Conservation (phyloP, 2,888 invertebrate species). For the Lepidochrysops patricia region DNA sequence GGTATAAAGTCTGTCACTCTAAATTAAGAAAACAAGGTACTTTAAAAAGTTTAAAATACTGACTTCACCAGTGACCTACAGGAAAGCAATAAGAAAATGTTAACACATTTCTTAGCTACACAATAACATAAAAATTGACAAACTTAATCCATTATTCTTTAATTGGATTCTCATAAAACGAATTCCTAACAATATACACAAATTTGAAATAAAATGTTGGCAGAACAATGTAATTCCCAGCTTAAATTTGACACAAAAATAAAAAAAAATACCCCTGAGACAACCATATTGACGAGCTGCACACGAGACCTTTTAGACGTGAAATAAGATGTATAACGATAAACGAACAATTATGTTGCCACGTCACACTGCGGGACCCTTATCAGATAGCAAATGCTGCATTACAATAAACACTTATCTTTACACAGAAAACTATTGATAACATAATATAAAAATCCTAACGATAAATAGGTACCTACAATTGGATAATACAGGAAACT, state of each 20-base stretch:
- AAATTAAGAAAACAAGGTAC: no score
- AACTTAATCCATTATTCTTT: no score
- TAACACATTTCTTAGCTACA: no score
- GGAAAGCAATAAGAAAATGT: no score
- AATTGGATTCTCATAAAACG: no score
- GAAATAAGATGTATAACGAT: slow-evolving; percentile 33
- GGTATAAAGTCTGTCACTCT: no score
- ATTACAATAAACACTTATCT: slow-evolving; percentile 51
- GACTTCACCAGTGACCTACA: no score
- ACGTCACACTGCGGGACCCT: slow-evolving; percentile 66
- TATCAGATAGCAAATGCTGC: slow-evolving; percentile 53
- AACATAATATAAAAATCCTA: background rate
- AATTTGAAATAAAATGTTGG: background rate
- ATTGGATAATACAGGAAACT: background rate
- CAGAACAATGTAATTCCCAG: background rate
- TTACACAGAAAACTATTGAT: slow-evolving; percentile 16
- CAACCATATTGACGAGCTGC: slow-evolving; percentile 44
- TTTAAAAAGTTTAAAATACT: no score
- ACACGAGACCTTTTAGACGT: slow-evolving; percentile 21
- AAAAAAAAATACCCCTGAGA: slow-evolving; percentile 41
- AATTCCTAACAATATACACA: no score
- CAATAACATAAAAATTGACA: no score
- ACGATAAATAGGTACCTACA: background rate
- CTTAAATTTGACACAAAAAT: background rate
- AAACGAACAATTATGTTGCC: slow-evolving; percentile 46